Evolutionary conservation across 2,797 vertebrate species (phyloP).

Genomic region (Petrocephalus sullivani): DNA sequence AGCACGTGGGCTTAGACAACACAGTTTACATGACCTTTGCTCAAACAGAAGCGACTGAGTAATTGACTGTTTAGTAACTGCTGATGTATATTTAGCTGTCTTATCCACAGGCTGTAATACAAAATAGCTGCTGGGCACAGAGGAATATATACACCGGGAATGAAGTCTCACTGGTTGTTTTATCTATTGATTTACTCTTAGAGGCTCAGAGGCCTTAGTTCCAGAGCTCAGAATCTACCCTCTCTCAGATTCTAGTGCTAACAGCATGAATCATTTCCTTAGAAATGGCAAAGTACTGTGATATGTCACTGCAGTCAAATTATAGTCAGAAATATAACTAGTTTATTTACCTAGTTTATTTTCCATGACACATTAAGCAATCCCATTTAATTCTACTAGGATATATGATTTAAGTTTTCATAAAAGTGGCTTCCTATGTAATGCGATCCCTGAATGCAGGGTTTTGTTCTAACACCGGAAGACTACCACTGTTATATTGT

Average conservation of each 20-base stretch:
- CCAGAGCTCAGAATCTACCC: background rate
- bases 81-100: slow-evolving; percentile 14
- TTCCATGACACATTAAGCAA: background rate
- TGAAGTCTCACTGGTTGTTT: background rate
- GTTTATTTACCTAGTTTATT: background rate
- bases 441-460: background rate
- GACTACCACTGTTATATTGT: background rate
- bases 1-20: background rate
- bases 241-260: background rate
- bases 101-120: slow-evolving; percentile 4
- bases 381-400: background rate
- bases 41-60: slow-evolving; percentile 1
- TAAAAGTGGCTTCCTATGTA: background rate
- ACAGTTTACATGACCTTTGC: slow-evolving; percentile 21
- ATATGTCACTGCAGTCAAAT: background rate
- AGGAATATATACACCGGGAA: background rate
- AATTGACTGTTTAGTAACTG: slow-evolving; percentile 22
- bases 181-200: slow-evolving; percentile 10
- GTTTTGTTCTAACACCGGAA: background rate
- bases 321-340: background rate
- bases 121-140: slow-evolving; percentile 11
- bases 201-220: slow-evolving; percentile 1
- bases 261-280: background rate
- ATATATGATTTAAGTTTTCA: background rate
- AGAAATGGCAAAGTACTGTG: background rate